phyloP scores from a whole-genome alignment of 2,113 vertebrate genomes.

The Lepus timidus region DNA sequence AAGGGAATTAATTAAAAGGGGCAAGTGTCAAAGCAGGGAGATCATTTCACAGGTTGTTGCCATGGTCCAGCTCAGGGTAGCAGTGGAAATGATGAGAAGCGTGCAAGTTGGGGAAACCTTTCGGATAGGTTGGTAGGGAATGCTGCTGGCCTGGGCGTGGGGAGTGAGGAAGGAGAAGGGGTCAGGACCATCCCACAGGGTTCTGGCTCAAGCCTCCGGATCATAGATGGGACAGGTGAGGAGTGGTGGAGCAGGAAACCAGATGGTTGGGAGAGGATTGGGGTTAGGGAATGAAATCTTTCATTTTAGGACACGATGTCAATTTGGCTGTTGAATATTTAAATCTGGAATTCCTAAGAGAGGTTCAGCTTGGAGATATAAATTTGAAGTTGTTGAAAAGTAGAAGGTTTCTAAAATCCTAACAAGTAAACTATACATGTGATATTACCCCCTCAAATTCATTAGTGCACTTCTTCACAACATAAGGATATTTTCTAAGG shows the following conservation, averaged over 20 bases:
- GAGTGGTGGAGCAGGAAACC: neutral
- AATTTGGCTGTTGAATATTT: neutral
- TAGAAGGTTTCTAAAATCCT: constrained; percentile 57
- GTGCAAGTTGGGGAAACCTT: neutral
- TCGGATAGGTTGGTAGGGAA: neutral
- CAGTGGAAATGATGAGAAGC: neutral
- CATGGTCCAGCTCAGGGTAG: neutral
- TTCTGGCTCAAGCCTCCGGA: neutral
- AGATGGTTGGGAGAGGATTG: neutral
- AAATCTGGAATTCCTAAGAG: constrained; percentile 43
- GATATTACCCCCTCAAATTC: constrained; percentile 2
- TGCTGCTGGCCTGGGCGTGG: neutral
- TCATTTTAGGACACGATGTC: neutral
- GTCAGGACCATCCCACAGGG: too few species aligned
- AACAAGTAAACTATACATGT: constrained; percentile 49
- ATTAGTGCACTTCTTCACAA: neutral
- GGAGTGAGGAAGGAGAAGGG: neutral
- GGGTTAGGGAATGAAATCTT: neutral
- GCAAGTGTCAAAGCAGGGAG: neutral
- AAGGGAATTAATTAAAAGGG: neutral
- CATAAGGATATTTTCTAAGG: neutral
- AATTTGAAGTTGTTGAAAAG: constrained; percentile 55
- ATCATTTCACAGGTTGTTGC: neutral
- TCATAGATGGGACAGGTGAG: neutral
- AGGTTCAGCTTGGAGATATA: constrained; percentile 40